These are phyloP conservation scores for Brassicogethes aeneus DNA, from an alignment of 2,888 invertebrate genomes.

Conservation along the genomic window DNA sequence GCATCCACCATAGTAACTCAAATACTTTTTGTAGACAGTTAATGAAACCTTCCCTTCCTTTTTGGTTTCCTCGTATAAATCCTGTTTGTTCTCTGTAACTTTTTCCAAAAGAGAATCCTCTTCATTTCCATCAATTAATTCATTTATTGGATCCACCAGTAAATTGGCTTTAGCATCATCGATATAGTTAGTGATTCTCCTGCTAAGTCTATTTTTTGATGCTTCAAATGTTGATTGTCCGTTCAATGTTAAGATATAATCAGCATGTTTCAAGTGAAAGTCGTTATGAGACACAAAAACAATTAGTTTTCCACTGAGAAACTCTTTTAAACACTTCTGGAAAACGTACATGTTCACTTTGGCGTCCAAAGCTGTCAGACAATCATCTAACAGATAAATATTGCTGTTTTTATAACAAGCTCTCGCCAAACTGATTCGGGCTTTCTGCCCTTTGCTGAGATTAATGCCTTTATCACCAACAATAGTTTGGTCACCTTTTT, in stretches of 20 bases:
- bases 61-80: constrained; percentile 27
- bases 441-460: constrained; percentile 50
- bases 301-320: constrained; percentile 27
- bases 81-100: constrained; percentile 6
- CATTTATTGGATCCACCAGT: constrained; percentile 14
- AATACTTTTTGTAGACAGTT: constrained; percentile 29
- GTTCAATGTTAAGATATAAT: constrained; percentile 22
- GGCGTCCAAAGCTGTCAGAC: constrained; percentile 26
- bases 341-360: constrained; percentile 38
- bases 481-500: constrained; percentile 41
- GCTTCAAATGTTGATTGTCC: constrained; percentile 21
- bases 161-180: constrained; percentile 17
- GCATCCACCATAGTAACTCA: constrained; percentile 28
- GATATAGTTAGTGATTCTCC: constrained; percentile 23
- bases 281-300: constrained; percentile 29
- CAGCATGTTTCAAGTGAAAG: constrained; percentile 23
- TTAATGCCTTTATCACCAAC: constrained; percentile 56
- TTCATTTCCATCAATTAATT: neutral
- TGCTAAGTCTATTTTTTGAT: constrained; percentile 21
- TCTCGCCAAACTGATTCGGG: constrained; percentile 29
- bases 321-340: constrained; percentile 25
- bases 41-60: constrained; percentile 26
- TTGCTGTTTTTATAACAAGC: constrained; percentile 29
- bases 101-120: constrained; percentile 3
- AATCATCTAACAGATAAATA: constrained; percentile 31